Evolutionary conservation across 64 coral and sea anemone genomes (phyloP), one percentile per base, ranked within the genome.

Genomic region (Pachyseris speciosa): DNA sequence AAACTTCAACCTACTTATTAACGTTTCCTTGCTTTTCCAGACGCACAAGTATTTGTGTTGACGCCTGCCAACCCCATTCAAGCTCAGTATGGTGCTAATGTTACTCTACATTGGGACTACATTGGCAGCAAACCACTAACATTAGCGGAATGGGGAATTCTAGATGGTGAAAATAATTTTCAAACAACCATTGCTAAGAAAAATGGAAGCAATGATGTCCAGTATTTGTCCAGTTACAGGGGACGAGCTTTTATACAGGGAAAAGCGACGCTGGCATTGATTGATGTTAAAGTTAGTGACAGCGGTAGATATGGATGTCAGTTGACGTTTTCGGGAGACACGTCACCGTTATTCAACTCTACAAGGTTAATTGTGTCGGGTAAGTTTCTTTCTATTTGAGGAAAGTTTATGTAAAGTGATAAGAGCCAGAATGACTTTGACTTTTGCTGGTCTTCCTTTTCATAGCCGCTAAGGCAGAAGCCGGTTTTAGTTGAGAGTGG

Each of bases 31-130:
- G 30, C 26, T 31, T 34, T 43, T 74, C 3, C 29, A 81, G 77
- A 81, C 3, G 77, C 77, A 39, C 51, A 81, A 39, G 77, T 81
- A 19, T 81, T 81, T 63, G 77, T 81, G 19, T 26, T 81, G 52
- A 81, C 77, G 25, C 77, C 77, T 26, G 77, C 24, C 3, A 53
- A 61, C 53, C 77, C 77, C 24, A 5, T 81, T 4, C 27, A 26
- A 61, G 77, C 34, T 20, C 77, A 63, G 25, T 9, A 81, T 24
- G 77, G 77, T 25, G 32, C 20, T 10, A 81, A 81, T 61, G 36
- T 63, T 22, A 81, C 77, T 33, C 49, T 81, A 37, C n/a, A 64
- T 10, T 81, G 77, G 77, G 77, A 81, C 20, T 81, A 81, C 51
- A 59, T 20, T 3, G 17, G 51, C 37, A 60, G 4, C 77, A 61